phyloP scores from a whole-genome alignment of 1,140 invertebrate genomes.

The Heliconius congener region DNA sequence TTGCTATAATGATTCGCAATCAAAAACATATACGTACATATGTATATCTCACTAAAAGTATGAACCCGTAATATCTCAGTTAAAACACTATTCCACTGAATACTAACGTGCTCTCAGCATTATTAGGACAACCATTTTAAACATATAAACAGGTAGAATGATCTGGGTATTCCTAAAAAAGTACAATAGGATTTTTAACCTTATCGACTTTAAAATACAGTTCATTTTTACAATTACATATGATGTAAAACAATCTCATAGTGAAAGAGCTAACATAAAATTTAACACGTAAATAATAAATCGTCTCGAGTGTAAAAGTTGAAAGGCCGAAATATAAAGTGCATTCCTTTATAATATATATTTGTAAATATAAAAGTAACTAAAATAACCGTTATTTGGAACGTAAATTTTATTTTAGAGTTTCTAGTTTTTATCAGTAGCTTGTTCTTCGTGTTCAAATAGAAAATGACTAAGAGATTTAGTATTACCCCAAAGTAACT shows the following conservation, averaged over 20 bases:
- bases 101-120: not conserved
- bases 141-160: not conserved
- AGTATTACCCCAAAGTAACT: no score
- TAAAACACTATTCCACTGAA: not conserved
- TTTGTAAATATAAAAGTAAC: not conserved
- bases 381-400: not conserved
- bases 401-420: not conserved
- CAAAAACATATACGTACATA: not conserved
- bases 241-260: not conserved
- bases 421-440: no score
- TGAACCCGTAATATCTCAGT: not conserved
- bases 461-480: no score
- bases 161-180: not conserved
- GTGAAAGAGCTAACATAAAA: constrained; percentile 9
- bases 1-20: no score
- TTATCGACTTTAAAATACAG: not conserved
- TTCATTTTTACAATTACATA: not conserved
- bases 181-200: not conserved
- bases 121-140: not conserved
- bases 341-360: not conserved
- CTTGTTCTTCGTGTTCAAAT: no score
- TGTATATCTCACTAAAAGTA: not conserved
- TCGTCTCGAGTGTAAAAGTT: constrained; percentile 1
- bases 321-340: not conserved
- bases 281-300: constrained; percentile 1